phyloP scores from a whole-genome alignment of 2,113 vertebrate genomes.

The Aldabrachelys gigantea region DNA sequence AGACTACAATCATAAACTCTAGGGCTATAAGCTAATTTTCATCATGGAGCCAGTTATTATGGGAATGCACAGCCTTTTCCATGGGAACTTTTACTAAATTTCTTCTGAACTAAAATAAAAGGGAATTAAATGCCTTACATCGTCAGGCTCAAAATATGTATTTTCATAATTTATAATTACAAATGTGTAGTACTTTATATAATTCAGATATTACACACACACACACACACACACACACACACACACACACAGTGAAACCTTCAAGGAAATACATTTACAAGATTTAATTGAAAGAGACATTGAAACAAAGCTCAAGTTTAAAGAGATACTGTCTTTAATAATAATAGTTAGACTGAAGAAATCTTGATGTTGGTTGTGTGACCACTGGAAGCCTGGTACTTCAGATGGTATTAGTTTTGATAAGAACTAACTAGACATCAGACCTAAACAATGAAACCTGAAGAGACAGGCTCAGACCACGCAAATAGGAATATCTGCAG shows the following conservation, averaged over 20 bases:
- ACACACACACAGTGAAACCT: slow-evolving; percentile 8
- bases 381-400: slow-evolving; percentile 74
- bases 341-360: slow-evolving; percentile 67
- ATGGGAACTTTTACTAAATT: neutral
- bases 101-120: neutral
- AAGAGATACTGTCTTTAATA: slow-evolving; percentile 67
- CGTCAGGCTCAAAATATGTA: neutral
- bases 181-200: neutral
- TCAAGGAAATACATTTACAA: slow-evolving; percentile 36
- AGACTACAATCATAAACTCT: neutral
- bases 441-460: slow-evolving; percentile 74
- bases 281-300: slow-evolving; percentile 49
- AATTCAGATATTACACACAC: neutral
- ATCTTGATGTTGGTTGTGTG: slow-evolving; percentile 69
- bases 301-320: slow-evolving; percentile 64
- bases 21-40: neutral
- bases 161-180: slow-evolving; percentile 13
- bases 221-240: neutral
- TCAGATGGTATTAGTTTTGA: slow-evolving; percentile 81
- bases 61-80: neutral
- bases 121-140: neutral
- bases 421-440: slow-evolving; percentile 78
- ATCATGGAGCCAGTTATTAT: neutral
- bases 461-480: slow-evolving; percentile 70
- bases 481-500: slow-evolving; percentile 63